Evolutionary conservation across 2,797 vertebrate genomes (phyloP).

Genomic region (Acrocephalus scirpaceus): DNA sequence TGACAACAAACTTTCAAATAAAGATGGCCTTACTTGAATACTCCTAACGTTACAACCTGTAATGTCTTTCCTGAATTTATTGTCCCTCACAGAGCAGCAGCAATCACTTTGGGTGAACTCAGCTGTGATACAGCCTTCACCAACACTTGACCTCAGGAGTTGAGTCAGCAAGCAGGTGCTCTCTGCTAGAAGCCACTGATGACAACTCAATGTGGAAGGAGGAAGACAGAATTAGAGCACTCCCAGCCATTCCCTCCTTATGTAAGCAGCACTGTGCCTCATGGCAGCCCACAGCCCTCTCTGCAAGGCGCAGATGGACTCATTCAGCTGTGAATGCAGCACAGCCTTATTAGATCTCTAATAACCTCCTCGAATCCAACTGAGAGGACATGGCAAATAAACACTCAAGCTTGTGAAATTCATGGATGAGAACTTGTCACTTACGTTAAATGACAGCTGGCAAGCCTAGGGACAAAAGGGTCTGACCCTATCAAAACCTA

Average conservation of each 20-base stretch:
- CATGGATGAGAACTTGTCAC: neutral
- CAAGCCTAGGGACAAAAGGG: neutral
- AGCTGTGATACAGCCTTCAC: neutral
- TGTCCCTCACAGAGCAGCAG: neutral
- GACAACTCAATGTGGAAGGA: neutral
- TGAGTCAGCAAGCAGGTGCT: constrained; percentile 54
- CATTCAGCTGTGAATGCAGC: constrained; percentile 25
- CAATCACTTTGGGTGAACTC: neutral
- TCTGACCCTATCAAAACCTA: constrained; percentile 15
- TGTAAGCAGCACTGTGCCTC: constrained; percentile 6
- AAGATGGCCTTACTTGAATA: neutral
- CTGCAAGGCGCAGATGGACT: constrained; percentile 9
- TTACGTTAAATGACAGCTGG: constrained; percentile 24
- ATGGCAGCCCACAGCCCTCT: neutral
- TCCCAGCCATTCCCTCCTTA: constrained; percentile 2
- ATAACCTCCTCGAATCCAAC: neutral
- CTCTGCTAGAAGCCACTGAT: neutral
- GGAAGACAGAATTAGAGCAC: constrained; percentile 29
- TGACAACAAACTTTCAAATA: neutral
- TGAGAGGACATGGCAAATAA: neutral
- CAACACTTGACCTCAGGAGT: neutral
- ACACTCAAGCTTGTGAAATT: neutral
- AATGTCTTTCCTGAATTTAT: neutral
- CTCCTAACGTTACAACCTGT: neutral
- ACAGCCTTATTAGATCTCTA: neutral